A percentile compares a stretch with the other conserved stretches of the same genome.
phyloP scores from a whole-genome alignment of 2,113 vertebrate genomes.

The Aspidoscelis tigris region DNA sequence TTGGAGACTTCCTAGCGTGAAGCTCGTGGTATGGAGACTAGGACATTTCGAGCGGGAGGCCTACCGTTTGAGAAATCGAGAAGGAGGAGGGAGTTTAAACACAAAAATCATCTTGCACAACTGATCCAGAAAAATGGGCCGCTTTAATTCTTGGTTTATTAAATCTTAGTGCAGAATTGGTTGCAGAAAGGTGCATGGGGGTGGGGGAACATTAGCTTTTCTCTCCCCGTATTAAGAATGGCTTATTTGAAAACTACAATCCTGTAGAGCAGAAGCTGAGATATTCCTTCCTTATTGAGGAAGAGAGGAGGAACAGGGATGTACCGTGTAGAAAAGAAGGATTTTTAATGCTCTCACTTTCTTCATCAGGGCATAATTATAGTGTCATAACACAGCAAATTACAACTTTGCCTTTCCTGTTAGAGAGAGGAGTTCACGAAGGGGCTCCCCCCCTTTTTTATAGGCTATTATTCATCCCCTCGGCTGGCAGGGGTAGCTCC shows the following conservation, averaged over 20 bases:
- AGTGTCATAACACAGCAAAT: constrained; percentile 70
- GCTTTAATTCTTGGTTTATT: no score
- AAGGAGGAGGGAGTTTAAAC: no score
- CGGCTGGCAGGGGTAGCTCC: constrained; percentile 67
- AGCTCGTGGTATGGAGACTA: no score
- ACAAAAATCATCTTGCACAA: no score
- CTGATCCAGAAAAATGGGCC: background rate
- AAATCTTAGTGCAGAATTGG: background rate
- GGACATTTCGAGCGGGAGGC: no score
- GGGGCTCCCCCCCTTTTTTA: constrained; percentile 68
- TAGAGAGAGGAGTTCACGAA: constrained; percentile 55
- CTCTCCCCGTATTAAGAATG: background rate
- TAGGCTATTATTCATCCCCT: constrained; percentile 73
- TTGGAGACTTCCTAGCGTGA: no score
- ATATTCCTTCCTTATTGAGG: background rate
- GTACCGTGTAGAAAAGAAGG: constrained; percentile 18
- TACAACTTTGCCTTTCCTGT: constrained; percentile 71
- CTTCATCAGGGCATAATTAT: constrained; percentile 69
- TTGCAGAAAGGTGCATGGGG: background rate
- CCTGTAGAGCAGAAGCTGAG: constrained; percentile 19
- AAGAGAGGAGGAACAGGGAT: background rate
- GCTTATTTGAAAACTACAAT: background rate
- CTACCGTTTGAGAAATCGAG: no score
- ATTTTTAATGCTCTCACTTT: constrained; percentile 50
- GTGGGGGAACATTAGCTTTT: background rate